Evolutionary conservation across 2,888 invertebrate genomes (phyloP).

Genomic region (Melipona bicolor): DNA sequence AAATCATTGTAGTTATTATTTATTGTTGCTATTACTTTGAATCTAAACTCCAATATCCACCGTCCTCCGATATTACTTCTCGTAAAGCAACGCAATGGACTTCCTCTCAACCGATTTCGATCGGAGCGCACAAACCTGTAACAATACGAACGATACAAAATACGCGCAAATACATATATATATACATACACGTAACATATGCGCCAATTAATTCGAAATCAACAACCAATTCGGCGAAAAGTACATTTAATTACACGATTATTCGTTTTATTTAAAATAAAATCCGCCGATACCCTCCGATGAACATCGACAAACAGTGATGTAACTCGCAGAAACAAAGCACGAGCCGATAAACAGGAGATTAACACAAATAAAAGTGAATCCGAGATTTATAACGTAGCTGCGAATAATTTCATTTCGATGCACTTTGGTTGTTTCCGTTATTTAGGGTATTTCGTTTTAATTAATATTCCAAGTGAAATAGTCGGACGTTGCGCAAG

Average conservation of each 20-base stretch:
- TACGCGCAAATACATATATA: neutral
- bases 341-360: neutral
- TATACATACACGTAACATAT: neutral
- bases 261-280: neutral
- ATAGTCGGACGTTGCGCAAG: neutral
- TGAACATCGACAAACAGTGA: too few species aligned
- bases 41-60: too few species aligned
- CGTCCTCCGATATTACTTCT: too few species aligned
- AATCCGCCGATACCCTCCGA: neutral
- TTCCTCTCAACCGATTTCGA: too few species aligned
- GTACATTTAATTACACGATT: neutral
- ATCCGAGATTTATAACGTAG: too few species aligned
- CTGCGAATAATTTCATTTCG: too few species aligned
- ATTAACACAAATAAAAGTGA: neutral
- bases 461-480: neutral
- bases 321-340: neutral
- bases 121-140: too few species aligned
- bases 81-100: too few species aligned
- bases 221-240: neutral
- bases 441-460: neutral
- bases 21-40: too few species aligned
- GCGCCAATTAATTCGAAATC: neutral
- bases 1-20: too few species aligned
- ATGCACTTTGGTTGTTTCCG: neutral
- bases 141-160: too few species aligned